Evolutionary conservation across 2,888 invertebrate species (phyloP), one percentile per base, ranked within the genome.

Genomic region (Elmis aenea): DNA sequence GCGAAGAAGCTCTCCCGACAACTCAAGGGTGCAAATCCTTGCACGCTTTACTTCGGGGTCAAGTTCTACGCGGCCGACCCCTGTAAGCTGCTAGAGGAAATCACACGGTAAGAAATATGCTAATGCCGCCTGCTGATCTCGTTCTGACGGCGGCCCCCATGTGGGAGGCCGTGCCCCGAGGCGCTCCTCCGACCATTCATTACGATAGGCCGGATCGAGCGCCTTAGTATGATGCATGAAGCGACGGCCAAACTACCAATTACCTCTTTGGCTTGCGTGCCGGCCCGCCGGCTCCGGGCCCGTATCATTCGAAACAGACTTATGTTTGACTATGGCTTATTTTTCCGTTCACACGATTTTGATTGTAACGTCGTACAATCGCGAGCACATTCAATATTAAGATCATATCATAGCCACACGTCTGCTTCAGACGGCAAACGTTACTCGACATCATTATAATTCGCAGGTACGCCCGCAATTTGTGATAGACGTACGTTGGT

Each of bases 41-140:
- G 87, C 68, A 92, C 89, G 38, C 81, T 95, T 56, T 95, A 95
- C 70, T 94, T 96, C 65, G 93, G 94, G 38, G 93, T 96, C 46
- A 95, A 95, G 71, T 96, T 94, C 70, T 96, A 96, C 70, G 92
- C 94, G 2, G 91, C 91, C 1, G 95, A 96, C 72, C 95, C 95
- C 1, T 94, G 94, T 73, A 94, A 94, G 67, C 76, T 96, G 41
- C 75, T 90, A 42, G 95, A 95, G 71, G 95, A 96, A 74, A 93
- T 94, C 58, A 95, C 95, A 39, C 81, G 93, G 92, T 92, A 72
- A 66, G 38, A 31, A 41, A 47, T 44, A 48, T 49, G 49, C 43
- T 45, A 49, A 49, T 46, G 40, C 36, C 29, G 30, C 29, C 28
- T 22, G 26, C 28, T 34, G 47, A 44, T 47, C 39, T 44, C 28